These are phyloP conservation scores for Parazoanthus darwini DNA, from an alignment of 92 coral and sea anemone genomes.

Conservation along the genomic window DNA sequence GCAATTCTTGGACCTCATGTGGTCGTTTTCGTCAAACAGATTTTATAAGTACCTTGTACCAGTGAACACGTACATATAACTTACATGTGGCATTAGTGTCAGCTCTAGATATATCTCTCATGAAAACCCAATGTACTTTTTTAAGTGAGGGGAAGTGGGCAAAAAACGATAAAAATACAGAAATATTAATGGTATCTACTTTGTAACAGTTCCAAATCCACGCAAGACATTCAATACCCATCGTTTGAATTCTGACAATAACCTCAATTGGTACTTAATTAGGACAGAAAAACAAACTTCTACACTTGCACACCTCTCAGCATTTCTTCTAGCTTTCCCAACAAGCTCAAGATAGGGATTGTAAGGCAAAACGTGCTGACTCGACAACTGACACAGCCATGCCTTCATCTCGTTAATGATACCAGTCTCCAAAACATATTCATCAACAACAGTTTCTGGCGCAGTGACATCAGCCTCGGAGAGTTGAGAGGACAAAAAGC, in stretches of 20 bases:
- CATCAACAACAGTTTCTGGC: constrained; percentile 53
- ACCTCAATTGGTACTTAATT: background rate
- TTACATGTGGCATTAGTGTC: no score
- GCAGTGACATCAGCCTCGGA: constrained; percentile 28
- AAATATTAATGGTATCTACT: background rate
- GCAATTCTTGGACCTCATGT: no score
- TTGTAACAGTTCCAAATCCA: background rate
- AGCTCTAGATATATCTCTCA: no score
- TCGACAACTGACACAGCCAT: constrained; percentile 56
- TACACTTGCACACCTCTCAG: constrained; percentile 60
- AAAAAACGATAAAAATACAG: no score
- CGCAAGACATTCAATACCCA: background rate
- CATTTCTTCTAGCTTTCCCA: constrained; percentile 61
- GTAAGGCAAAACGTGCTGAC: constrained; percentile 63
- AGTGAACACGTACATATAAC: no score
- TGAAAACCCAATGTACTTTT: no score
- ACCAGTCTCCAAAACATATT: constrained; percentile 73
- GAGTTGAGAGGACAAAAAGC: constrained; percentile 14
- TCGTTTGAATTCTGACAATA: background rate
- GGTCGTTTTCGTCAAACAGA: no score
- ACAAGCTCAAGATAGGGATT: constrained; percentile 68
- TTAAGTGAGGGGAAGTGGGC: no score
- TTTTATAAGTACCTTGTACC: no score
- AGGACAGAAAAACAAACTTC: background rate
- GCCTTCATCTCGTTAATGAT: constrained; percentile 56